These are phyloP conservation scores for Oxyteleia sp. DNA, from an alignment of 2,888 invertebrate species.

Conservation along the genomic window DNA sequence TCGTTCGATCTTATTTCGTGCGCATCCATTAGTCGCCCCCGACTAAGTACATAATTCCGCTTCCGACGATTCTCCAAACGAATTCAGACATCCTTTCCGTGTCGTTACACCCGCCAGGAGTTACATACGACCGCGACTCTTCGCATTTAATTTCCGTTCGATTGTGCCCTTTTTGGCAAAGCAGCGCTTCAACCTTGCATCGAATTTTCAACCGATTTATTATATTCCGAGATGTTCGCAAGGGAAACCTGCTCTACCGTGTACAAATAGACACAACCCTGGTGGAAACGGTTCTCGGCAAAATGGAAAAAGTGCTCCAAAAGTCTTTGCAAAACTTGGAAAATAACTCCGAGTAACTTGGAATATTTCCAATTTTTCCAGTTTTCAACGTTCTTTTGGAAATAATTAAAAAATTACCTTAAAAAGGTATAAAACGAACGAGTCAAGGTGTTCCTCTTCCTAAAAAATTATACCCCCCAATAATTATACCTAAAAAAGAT, in stretches of 20 bases:
- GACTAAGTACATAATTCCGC: constrained; percentile 16
- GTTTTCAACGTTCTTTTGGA: too few species aligned
- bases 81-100: constrained; percentile 13
- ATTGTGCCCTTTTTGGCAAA: constrained; percentile 8
- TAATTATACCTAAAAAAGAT: too few species aligned
- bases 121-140: not conserved
- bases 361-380: too few species aligned
- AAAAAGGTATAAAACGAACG: too few species aligned
- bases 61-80: constrained; percentile 15
- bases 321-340: too few species aligned
- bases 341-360: too few species aligned
- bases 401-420: too few species aligned
- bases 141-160: constrained; percentile 5
- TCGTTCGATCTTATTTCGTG: constrained; percentile 13
- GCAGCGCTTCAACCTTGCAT: not conserved
- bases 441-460: too few species aligned
- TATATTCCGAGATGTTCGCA: not conserved
- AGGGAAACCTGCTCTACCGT: not conserved
- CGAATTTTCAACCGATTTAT: not conserved
- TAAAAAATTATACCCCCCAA: too few species aligned
- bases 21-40: not conserved
- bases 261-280: not conserved
- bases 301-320: too few species aligned
- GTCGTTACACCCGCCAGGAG: constrained; percentile 12
- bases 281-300: too few species aligned